A percentile compares a stretch with the other conserved stretches of the same genome.
These are phyloP conservation scores for Salpingus planirostris DNA, from an alignment of 2,888 invertebrate genomes.

Conservation along the genomic window DNA sequence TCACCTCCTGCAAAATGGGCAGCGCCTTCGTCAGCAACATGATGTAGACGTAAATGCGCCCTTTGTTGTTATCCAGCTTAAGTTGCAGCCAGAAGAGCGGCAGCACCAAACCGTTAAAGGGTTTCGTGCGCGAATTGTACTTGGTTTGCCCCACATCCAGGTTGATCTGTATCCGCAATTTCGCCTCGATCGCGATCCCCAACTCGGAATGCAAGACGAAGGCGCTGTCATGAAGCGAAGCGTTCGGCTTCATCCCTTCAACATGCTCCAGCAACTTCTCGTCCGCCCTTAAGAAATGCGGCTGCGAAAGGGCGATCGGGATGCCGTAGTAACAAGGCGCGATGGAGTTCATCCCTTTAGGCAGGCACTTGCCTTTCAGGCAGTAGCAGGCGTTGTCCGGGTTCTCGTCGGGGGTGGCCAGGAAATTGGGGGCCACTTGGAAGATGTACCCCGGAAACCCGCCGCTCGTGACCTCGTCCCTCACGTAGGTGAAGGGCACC, in stretches of 20 bases:
- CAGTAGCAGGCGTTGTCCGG: slow-evolving; percentile 60
- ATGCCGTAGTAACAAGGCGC: slow-evolving; percentile 52
- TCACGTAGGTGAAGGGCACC: slow-evolving; percentile 46
- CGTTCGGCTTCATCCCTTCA: slow-evolving; percentile 54
- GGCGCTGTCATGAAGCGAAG: slow-evolving; percentile 46
- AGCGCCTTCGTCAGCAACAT: slow-evolving; percentile 15
- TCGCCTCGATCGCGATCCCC: slow-evolving; percentile 57
- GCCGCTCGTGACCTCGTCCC: slow-evolving; percentile 32
- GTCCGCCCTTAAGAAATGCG: slow-evolving; percentile 56
- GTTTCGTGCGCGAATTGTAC: slow-evolving; percentile 51
- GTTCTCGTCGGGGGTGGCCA: slow-evolving; percentile 46
- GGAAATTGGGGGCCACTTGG: slow-evolving; percentile 51
- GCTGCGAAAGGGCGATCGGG: slow-evolving; percentile 59
- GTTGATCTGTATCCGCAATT: slow-evolving; percentile 64
- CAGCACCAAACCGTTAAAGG: slow-evolving; percentile 54
- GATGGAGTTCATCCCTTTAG: slow-evolving; percentile 45
- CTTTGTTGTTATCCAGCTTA: too few species aligned
- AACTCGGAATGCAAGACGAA: slow-evolving; percentile 64
- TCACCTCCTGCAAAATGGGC: slow-evolving; percentile 24
- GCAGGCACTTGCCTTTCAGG: slow-evolving; percentile 63
- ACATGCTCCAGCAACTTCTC: slow-evolving; percentile 48
- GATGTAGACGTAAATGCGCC: slow-evolving; percentile 33
- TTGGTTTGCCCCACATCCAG: slow-evolving; percentile 54
- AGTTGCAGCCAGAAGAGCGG: slow-evolving; percentile 68
- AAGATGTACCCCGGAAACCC: slow-evolving; percentile 56